Base-by-base conservation (phyloP, 92 coral and sea anemone genomes). In the Plumapathes pennacea region DNA sequence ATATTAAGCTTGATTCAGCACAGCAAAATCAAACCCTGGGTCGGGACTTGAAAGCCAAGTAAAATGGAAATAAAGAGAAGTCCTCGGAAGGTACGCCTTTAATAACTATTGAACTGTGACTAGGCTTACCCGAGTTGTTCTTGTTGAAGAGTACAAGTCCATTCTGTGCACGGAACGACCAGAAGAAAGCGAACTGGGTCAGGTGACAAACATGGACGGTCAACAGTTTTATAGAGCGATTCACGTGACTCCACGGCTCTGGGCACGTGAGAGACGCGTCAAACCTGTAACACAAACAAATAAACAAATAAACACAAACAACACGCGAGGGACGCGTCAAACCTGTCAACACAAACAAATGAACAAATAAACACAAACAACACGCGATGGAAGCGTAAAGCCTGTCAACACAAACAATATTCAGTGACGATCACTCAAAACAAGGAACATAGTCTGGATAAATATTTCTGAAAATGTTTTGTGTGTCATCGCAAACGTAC, bases 121-220 rank as follows among this genome's bases (percentile, higher is more conserved):
- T 7, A 39, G 21, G 32, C 85, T 59, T 70, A 92, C 98, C 82
- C 40, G 85, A 60, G 47, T 41, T 46, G 48, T 80, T 78, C 50
- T 88, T 88, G 19, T 84, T 76, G 43, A 92, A 84, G 67, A 83
- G 58, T 46, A 92, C 74, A 32, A 92, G 34, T 12, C 98, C 96
- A 26, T 60, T 62, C 28, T 92, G 86, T 2, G 98, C 98, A 19
- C 57, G 30, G 51, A 92, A 92, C 7, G 92, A 73, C 98, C 98
- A 92, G 54, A 80, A 76, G 70, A 92, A 84, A 0, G 98, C 86
- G 20, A 92, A 92, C 85, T 92, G 98, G 10, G 98, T 92, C 74
- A 92, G 46, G 60, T 92, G 98, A 74, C 98, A 92, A 17, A 92
- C 84, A 9, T 77, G 40, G 9, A 92, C 96, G 7, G 90, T 92